These are phyloP conservation scores for Schizopygopsis pylzovi DNA, from an alignment of 2,797 vertebrate species.

Conservation along the genomic window DNA sequence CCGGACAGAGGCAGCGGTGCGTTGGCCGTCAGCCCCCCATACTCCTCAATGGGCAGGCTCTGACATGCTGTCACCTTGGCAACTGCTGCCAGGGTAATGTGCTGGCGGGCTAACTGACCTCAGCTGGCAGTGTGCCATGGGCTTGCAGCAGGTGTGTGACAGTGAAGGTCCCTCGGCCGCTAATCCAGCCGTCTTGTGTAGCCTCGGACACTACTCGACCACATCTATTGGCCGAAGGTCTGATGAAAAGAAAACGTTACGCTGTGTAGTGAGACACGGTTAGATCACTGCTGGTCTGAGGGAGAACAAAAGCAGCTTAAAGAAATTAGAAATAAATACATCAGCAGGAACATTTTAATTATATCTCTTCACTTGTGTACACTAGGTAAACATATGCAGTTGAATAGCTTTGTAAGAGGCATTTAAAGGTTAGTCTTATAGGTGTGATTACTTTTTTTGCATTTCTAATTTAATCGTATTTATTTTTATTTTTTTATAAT, in stretches of 20 bases:
- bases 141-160: conserved; percentile 71
- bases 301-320: neutral
- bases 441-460: neutral
- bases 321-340: neutral
- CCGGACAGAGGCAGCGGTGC: conserved; percentile 87
- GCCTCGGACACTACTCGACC: conserved; percentile 8
- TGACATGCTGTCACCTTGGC: conserved; percentile 87
- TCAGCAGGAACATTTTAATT: neutral
- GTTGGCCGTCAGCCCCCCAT: conserved; percentile 73
- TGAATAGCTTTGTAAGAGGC: neutral
- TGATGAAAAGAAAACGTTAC: conserved; percentile 15
- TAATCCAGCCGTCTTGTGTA: conserved; percentile 37
- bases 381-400: conserved; percentile 14
- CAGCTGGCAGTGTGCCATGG: conserved; percentile 80
- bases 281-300: neutral
- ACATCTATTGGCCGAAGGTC: conserved; percentile 5
- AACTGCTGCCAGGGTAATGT: conserved; percentile 83
- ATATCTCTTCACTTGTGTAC: neutral
- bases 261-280: neutral
- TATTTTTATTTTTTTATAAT: neutral
- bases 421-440: too few species aligned
- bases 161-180: conserved; percentile 71
- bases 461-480: neutral
- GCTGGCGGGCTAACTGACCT: conserved; percentile 86
- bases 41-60: conserved; percentile 75